Conservation (phyloP, 1,140 invertebrate species). For the Melanaphis sacchari region DNA sequence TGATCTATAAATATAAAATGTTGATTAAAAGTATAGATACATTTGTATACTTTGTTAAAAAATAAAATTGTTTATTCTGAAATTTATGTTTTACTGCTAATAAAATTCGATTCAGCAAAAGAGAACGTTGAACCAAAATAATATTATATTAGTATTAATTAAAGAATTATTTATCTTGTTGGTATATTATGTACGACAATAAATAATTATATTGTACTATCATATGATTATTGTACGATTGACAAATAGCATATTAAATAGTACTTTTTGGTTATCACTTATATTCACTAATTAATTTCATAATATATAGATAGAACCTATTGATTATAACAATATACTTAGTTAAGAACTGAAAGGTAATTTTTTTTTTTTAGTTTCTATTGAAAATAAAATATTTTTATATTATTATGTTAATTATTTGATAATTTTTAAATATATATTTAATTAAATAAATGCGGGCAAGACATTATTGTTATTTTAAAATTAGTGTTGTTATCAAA, state of each 20-base stretch:
- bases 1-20: not conserved
- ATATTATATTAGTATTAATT: too few relatives aligned
- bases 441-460: too few relatives aligned
- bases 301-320: not conserved
- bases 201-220: not conserved
- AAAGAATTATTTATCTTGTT: not conserved
- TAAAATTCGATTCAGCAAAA: too few relatives aligned
- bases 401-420: not conserved
- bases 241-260: not conserved
- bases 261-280: not conserved
- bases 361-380: too few relatives aligned
- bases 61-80: too few relatives aligned
- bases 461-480: too few relatives aligned
- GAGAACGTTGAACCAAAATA: too few relatives aligned
- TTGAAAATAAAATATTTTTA: not conserved
- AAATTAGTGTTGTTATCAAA: too few relatives aligned
- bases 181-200: not conserved
- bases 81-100: too few relatives aligned
- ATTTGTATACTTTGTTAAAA: too few relatives aligned
- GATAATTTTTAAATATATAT: too few relatives aligned
- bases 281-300: not conserved
- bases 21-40: too few relatives aligned
- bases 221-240: not conserved
- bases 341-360: not conserved
- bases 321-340: not conserved